phyloP scores from a whole-genome alignment of 2,113 vertebrate genomes.

The Athene noctua region DNA sequence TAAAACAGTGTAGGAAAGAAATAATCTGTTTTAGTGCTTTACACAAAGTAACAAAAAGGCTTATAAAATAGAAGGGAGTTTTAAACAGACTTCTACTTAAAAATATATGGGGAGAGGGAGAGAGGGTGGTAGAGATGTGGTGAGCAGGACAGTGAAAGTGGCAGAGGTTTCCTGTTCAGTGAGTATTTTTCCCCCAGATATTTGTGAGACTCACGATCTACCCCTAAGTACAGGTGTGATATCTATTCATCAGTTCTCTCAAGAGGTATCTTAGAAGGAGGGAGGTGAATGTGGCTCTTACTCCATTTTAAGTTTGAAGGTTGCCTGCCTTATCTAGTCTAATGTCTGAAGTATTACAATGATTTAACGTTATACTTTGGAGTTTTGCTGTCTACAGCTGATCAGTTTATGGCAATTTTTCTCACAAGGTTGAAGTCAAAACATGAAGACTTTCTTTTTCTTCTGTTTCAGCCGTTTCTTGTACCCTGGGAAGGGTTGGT shows the following conservation, averaged over 20 bases:
- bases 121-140: background rate
- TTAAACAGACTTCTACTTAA: background rate
- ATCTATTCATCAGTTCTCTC: background rate
- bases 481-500: constrained; percentile 86
- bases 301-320: background rate
- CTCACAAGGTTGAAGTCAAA: background rate
- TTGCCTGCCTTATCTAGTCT: background rate
- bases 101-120: accelerated
- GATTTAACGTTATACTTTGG: background rate
- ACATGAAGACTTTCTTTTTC: background rate
- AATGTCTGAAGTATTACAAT: background rate
- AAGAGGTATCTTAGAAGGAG: background rate
- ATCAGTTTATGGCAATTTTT: background rate
- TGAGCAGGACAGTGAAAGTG: background rate
- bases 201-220: background rate
- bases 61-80: background rate
- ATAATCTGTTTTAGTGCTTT: background rate
- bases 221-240: background rate
- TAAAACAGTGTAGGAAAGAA: background rate
- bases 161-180: background rate
- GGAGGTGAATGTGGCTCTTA: background rate
- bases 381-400: background rate
- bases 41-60: background rate
- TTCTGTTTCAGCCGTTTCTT: constrained; percentile 83
- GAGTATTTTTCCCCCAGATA: background rate